Base-by-base conservation (phyloP, 2,888 invertebrate genomes). In the Mimas tiliae region DNA sequence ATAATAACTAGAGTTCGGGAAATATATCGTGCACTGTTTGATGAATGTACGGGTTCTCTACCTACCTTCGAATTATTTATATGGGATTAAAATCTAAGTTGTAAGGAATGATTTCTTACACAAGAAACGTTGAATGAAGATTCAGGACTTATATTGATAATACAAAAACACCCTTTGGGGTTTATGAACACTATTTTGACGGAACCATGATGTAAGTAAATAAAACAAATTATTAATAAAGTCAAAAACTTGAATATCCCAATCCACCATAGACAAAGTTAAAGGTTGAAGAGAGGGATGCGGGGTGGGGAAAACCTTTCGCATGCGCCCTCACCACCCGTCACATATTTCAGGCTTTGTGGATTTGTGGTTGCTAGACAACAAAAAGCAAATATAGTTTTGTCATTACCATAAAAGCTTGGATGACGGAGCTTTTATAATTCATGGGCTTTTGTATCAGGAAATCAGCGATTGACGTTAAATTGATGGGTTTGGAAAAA, bases 371-470 rank as follows among this genome's bases (percentile, higher is more conserved):
- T 58, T 58, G 58, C 58, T 19, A 38, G 16, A 42, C 52, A 64
- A 64, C 42, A 12, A 38, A 64, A 52, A 38, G 64, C 38, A 51
- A 64, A 64, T 64, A 63, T 33, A 47, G 21, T 14, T 14, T 21
- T 52, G 33, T 27, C 52, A 66, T 62, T 66, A 66, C 42, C 33
- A 47, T 55, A 55, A 65, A 55, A 65, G 55, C 65, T 48, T 65
- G 33, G 55, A 48, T 65, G 65, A 65, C 55, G 33, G 42, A 48
- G 63, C 52, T 52, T 64, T 45, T 55, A 66, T 63, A 47, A 63
- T 63, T 63, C 51, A 66, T 55, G 33, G 55, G 45, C 19, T 38
- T 58, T 42, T 42, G 58, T 58, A 11, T 47, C 55, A 47, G 58
- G 19, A 65, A 65, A 65, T 65, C 65, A 55, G 16, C 50, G 19